Base-by-base conservation (phyloP, 2,797 vertebrate species). In the Sebastes vulpes region DNA sequence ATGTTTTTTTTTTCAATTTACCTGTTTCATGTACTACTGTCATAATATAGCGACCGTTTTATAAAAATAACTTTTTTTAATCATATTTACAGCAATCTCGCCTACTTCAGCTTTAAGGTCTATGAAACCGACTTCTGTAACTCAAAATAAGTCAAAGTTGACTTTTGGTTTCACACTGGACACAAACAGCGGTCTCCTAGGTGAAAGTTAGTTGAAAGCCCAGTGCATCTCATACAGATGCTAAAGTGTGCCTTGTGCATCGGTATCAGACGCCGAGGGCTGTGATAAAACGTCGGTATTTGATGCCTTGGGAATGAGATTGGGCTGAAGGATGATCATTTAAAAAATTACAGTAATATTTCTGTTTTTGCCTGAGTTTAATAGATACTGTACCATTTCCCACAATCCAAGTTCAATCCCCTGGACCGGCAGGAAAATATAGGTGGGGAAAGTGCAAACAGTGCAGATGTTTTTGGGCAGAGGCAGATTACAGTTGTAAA, bases 11-110 rank as follows among this genome's bases (percentile, higher is more conserved):
- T 38, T 38, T 38, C 35, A 38, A 0, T 0, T 14, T 6, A 38
- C 35, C 35, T 14, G 12, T 38, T 14, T 38, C 35, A 38, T 38
- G 12, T 14, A 14, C 0, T 38, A 38, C 12, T 38, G 35, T 38
- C 35, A 38, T 0, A 0, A 38, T 38, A 38, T 14, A 38, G 2
- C 12, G 5, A 38, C 35, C 35, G 35, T 14, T 38, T 38, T 38
- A 38, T 38, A 38, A 38, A 14, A 38, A 38, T 38, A 38, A 14
- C 35, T 6, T 38, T 38, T 38, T 38, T 38, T 38, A 38, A 3
- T 38, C 0, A 38, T 38, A 1, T 38, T 38, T 6, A 0, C 35
- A 0, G 0, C 35, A 38, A 38, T 38, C 35, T 38, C 12, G 12
- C 12, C 35, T 38, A 38, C 12, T 38, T 38, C 12, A 14, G 35